Evolutionary conservation across 1,140 invertebrate species (phyloP).

Genomic region (Conus betulinus): DNA sequence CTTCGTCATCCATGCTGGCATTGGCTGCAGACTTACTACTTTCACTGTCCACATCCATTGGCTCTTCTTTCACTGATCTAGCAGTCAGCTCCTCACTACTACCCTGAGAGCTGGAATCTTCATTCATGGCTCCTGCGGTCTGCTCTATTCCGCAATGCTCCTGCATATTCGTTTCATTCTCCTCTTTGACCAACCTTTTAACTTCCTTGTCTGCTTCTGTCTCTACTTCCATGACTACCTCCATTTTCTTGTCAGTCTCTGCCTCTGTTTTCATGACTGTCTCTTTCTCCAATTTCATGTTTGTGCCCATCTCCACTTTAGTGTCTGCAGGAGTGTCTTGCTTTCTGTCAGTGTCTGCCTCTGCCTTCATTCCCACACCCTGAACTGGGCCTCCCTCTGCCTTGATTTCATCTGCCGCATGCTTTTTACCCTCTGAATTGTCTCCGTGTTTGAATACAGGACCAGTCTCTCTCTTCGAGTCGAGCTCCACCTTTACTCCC

Average conservation of each 20-base stretch:
- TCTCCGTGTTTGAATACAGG: constrained; percentile 56
- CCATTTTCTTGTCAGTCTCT: background rate
- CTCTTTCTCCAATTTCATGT: no score
- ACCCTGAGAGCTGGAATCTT: background rate
- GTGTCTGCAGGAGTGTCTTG: no score
- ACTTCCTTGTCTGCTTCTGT: background rate
- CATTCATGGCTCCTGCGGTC: background rate
- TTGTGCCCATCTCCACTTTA: no score
- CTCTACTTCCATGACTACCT: background rate
- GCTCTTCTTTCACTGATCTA: constrained; percentile 43
- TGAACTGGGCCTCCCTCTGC: background rate
- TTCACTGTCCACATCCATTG: constrained; percentile 4
- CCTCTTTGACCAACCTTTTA: background rate
- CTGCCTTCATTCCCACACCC: no score
- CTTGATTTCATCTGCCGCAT: constrained; percentile 24
- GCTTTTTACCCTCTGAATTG: constrained; percentile 32
- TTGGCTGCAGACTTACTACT: constrained; percentile 22
- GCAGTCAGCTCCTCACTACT: constrained; percentile 28
- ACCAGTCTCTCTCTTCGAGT: constrained; percentile 34
- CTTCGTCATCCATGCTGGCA: constrained; percentile 46
- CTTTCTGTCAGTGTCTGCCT: no score
- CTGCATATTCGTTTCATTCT: background rate
- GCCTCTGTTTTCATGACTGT: background rate
- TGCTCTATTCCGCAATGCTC: background rate
- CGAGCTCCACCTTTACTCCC: constrained; percentile 21